A percentile compares a stretch with the other conserved stretches of the same genome.
These are phyloP conservation scores for Rhogogaster chlorosoma DNA, from an alignment of 2,888 invertebrate species.

Conservation along the genomic window DNA sequence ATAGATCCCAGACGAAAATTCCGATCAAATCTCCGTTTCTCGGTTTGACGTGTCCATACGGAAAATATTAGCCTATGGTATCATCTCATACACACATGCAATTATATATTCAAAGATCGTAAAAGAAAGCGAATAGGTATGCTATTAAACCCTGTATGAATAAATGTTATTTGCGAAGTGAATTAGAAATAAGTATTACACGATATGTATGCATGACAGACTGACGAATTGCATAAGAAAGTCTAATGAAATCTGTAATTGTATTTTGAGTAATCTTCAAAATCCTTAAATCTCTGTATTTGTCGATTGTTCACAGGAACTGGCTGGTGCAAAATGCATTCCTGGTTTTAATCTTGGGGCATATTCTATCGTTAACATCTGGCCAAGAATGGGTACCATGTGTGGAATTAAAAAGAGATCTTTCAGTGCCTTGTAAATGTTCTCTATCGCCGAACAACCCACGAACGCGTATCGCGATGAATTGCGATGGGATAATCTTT, in stretches of 20 bases:
- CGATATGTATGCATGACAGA: background rate
- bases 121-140: background rate
- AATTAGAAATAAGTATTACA: background rate
- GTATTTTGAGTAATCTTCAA: background rate
- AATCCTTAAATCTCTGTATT: background rate
- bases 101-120: background rate
- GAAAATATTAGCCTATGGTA: background rate
- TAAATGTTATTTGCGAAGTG: no score
- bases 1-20: background rate
- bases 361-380: background rate
- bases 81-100: background rate
- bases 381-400: constrained; percentile 84
- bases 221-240: background rate
- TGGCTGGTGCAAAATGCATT: background rate
- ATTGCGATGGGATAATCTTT: constrained; percentile 92
- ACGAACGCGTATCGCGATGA: constrained; percentile 83
- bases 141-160: background rate
- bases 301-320: background rate
- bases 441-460: constrained; percentile 71
- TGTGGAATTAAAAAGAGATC: constrained; percentile 87
- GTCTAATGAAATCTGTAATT: background rate
- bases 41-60: background rate
- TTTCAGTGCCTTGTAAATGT: constrained; percentile 87
- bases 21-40: background rate
- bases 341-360: background rate